phyloP scores from a whole-genome alignment of 2,113 vertebrate species.

The Xiphophorus maculatus region DNA sequence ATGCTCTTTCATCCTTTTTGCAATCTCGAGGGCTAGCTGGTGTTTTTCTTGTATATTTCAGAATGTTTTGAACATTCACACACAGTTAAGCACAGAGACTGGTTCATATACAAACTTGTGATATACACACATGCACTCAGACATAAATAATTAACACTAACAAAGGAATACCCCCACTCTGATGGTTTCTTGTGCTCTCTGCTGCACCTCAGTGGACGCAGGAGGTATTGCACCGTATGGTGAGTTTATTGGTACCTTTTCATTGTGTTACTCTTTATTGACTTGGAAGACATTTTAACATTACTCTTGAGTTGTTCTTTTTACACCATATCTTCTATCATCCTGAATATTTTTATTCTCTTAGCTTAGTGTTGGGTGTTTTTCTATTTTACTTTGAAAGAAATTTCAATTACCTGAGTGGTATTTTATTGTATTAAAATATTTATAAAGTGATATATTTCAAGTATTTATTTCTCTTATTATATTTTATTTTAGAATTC shows the following conservation, averaged over 20 bases:
- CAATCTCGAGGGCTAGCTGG: slow-evolving; percentile 40
- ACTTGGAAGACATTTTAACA: slow-evolving; percentile 5
- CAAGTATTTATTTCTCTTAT: not conserved
- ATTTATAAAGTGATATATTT: not conserved
- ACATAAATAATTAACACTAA: slow-evolving; percentile 33
- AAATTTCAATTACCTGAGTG: not conserved
- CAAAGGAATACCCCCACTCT: slow-evolving; percentile 46
- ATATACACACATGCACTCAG: slow-evolving; percentile 3
- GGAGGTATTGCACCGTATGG: slow-evolving; percentile 78
- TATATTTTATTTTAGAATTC: not conserved
- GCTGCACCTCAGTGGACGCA: slow-evolving; percentile 82
- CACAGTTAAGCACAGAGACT: slow-evolving; percentile 33
- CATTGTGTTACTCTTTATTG: slow-evolving; percentile 30
- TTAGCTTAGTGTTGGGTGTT: not conserved
- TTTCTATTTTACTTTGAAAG: not conserved
- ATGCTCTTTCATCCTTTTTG: slow-evolving; percentile 64
- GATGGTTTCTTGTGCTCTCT: slow-evolving; percentile 74
- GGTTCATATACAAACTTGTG: slow-evolving; percentile 23
- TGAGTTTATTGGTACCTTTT: slow-evolving; percentile 65
- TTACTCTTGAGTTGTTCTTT: not conserved
- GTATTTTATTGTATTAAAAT: not conserved
- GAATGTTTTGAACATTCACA: slow-evolving; percentile 55
- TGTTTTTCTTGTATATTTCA: slow-evolving; percentile 60
- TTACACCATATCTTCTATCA: not conserved
- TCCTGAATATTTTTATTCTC: not conserved